These are phyloP conservation scores for Cathartes aura DNA, from an alignment of 2,113 vertebrate species.

Conservation along the genomic window DNA sequence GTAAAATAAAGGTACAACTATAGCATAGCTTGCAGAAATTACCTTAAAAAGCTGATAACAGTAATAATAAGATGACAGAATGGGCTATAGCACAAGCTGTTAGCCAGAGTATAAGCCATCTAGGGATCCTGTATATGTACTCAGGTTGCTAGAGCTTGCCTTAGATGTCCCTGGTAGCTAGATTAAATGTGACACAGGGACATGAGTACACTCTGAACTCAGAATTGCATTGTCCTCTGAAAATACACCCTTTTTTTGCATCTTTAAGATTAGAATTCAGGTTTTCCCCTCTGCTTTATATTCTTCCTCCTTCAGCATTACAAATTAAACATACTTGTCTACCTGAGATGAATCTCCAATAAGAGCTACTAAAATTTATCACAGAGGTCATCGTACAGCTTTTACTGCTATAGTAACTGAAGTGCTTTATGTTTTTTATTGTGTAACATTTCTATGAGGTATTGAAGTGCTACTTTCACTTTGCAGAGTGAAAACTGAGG, in stretches of 20 bases:
- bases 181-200: not conserved
- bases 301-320: not conserved
- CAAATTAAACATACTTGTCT: constrained; percentile 1
- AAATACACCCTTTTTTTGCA: not conserved
- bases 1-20: not conserved
- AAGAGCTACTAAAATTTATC: not conserved
- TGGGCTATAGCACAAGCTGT: not conserved
- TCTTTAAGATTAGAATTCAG: not conserved
- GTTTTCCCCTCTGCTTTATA: not conserved
- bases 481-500: not conserved
- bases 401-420: not conserved
- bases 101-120: not conserved
- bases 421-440: not conserved
- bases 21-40: not conserved
- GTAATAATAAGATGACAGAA: not conserved
- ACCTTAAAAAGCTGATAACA: not conserved
- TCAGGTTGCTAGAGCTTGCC: not conserved
- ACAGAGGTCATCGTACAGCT: not conserved
- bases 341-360: not conserved
- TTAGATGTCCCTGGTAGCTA: not conserved
- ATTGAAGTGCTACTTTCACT: not conserved
- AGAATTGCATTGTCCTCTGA: not conserved
- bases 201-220: not conserved
- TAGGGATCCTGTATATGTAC: not conserved
- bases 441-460: not conserved